Evolutionary conservation across 2,113 vertebrate genomes (phyloP).

Genomic region (Erythrocercus mccallii): DNA sequence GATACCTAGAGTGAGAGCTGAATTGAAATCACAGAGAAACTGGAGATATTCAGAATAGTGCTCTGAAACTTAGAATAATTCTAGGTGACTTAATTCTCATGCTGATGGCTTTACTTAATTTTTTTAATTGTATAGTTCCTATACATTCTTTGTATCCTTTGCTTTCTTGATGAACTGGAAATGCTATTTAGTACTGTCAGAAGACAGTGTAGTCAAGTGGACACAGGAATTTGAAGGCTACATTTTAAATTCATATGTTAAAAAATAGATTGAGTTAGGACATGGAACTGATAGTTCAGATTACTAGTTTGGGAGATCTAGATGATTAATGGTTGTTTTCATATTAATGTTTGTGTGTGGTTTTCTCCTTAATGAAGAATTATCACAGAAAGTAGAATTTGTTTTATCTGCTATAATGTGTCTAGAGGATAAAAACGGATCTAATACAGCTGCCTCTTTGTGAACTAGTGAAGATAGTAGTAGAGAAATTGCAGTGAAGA

Average conservation of each 20-base stretch:
- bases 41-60: neutral
- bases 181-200: neutral
- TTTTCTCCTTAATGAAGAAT: neutral
- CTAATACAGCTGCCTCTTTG: neutral
- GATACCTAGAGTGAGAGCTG: neutral
- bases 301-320: neutral
- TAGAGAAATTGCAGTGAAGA: neutral
- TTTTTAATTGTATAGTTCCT: neutral
- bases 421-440: neutral
- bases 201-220: neutral
- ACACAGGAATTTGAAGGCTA: neutral
- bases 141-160: neutral
- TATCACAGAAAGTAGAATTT: neutral
- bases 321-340: neutral
- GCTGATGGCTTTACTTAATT: neutral
- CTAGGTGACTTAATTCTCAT: neutral
- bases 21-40: neutral
- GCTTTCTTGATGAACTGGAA: neutral
- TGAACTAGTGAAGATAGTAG: neutral
- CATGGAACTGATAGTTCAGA: neutral
- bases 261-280: neutral
- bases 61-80: neutral
- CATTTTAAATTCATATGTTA: neutral
- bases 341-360: neutral
- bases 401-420: fast-evolving